These are phyloP conservation scores for Osmoderma eremita DNA, from an alignment of 2,888 invertebrate species.

Conservation along the genomic window DNA sequence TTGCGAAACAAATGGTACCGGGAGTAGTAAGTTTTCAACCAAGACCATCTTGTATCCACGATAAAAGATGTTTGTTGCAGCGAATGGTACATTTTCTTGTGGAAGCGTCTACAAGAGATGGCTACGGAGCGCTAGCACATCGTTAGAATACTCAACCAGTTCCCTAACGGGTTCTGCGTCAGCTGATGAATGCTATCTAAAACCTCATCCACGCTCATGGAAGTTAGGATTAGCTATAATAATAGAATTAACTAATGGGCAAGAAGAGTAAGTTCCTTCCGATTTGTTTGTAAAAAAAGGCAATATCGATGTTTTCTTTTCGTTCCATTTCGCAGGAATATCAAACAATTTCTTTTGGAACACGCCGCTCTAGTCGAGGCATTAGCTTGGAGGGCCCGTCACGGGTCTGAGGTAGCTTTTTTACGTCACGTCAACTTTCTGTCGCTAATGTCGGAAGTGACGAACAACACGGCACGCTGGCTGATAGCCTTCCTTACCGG, in stretches of 20 bases:
- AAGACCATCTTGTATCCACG: too few relatives aligned
- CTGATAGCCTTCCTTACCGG: conserved; percentile 67
- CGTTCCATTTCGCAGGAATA: conserved; percentile 61
- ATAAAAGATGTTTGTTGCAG: background rate
- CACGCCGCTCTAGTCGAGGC: conserved; percentile 81
- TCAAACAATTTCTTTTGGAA: conserved; percentile 81
- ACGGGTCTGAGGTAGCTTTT: conserved; percentile 75
- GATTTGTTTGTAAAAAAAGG: too few relatives aligned
- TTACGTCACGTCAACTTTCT: conserved; percentile 64
- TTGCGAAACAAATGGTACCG: conserved; percentile 47
- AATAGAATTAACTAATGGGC: conserved; percentile 68
- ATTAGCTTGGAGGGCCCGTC: conserved; percentile 75
- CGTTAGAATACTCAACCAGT: conserved; percentile 63
- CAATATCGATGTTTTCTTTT: background rate
- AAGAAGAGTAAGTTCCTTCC: conserved; percentile 66
- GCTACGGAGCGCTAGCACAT: conserved; percentile 67
- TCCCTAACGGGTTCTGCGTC: conserved; percentile 47
- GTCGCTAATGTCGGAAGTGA: conserved; percentile 67
- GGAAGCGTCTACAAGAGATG: conserved; percentile 67
- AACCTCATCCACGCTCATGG: conserved; percentile 50
- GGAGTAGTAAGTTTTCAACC: background rate
- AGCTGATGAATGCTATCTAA: conserved; percentile 48
- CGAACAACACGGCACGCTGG: conserved; percentile 65
- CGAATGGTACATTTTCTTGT: conserved; percentile 57
- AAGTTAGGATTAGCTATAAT: conserved; percentile 76